phyloP scores from a whole-genome alignment of 2,888 invertebrate genomes.

The Euclidia mi region DNA sequence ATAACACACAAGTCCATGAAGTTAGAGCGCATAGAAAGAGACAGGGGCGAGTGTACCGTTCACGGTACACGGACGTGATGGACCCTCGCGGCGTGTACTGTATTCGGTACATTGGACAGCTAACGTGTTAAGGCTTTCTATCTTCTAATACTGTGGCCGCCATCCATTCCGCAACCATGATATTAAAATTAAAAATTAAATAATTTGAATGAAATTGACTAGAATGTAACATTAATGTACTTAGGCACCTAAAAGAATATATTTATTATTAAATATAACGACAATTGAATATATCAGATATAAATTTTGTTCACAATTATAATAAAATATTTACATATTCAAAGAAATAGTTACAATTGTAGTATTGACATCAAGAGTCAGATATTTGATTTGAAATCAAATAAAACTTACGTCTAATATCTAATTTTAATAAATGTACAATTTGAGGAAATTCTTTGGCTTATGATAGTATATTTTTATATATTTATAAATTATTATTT shows the following conservation, averaged over 20 bases:
- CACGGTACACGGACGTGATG: no score
- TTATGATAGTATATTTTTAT: conserved; percentile 45
- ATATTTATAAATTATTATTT: conserved; percentile 36
- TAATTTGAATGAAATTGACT: conserved; percentile 78
- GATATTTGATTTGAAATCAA: conserved; percentile 45
- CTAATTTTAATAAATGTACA: conserved; percentile 46
- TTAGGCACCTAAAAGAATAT: conserved; percentile 66
- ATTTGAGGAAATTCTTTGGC: conserved; percentile 61
- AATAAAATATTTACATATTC: conserved; percentile 42
- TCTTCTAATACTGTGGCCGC: conserved; percentile 53
- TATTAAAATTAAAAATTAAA: conserved; percentile 49
- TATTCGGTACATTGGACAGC: no score
- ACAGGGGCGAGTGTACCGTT: no score
- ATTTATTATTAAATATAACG: conserved; percentile 35
- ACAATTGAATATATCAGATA: conserved; percentile 46
- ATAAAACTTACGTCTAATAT: conserved; percentile 43
- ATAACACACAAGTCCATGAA: no score
- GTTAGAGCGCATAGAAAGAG: no score
- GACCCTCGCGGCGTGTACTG: no score
- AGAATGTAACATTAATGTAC: conserved; percentile 75
- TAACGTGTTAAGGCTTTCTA: conserved; percentile 40
- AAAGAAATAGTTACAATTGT: conserved; percentile 38
- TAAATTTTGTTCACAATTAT: conserved; percentile 27
- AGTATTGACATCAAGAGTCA: conserved; percentile 49
- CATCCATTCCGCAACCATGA: conserved; percentile 25